Evolutionary conservation across 2,113 vertebrate genomes (phyloP).

Genomic region (Pachyramphus minor): DNA sequence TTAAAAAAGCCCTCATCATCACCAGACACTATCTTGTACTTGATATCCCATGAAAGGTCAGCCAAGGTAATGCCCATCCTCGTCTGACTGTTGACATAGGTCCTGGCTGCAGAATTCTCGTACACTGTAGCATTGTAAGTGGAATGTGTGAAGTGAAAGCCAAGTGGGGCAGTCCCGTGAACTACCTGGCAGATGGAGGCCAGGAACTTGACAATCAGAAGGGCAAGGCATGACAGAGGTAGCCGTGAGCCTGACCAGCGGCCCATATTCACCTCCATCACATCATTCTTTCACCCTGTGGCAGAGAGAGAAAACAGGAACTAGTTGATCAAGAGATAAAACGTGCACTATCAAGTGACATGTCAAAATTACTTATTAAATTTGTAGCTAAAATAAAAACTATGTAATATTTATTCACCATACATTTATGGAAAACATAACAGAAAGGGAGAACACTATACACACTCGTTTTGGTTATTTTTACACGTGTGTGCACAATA

Average conservation of each 20-base stretch:
- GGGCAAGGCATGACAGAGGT: slow-evolving; percentile 73
- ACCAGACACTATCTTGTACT: slow-evolving; percentile 93
- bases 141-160: slow-evolving; percentile 88
- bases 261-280: slow-evolving; percentile 91
- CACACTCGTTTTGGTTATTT: background rate
- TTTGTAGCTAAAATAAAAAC: background rate
- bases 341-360: background rate
- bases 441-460: background rate
- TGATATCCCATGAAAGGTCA: slow-evolving; percentile 92
- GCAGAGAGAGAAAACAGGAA: slow-evolving; percentile 41
- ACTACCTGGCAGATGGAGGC: slow-evolving; percentile 73
- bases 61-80: slow-evolving; percentile 90
- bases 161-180: slow-evolving; percentile 68
- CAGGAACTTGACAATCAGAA: slow-evolving; percentile 79
- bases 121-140: slow-evolving; percentile 91
- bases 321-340: background rate
- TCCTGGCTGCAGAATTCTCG: slow-evolving; percentile 95
- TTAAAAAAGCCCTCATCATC: slow-evolving; percentile 98
- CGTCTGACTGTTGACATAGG: slow-evolving; percentile 89
- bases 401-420: background rate
- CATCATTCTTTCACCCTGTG: slow-evolving; percentile 86
- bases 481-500: background rate
- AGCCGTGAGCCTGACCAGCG: slow-evolving; percentile 81
- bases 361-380: background rate
- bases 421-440: background rate